Evolutionary conservation across 2,888 invertebrate genomes (phyloP).

Genomic region (Hirudinaria manillensis): DNA sequence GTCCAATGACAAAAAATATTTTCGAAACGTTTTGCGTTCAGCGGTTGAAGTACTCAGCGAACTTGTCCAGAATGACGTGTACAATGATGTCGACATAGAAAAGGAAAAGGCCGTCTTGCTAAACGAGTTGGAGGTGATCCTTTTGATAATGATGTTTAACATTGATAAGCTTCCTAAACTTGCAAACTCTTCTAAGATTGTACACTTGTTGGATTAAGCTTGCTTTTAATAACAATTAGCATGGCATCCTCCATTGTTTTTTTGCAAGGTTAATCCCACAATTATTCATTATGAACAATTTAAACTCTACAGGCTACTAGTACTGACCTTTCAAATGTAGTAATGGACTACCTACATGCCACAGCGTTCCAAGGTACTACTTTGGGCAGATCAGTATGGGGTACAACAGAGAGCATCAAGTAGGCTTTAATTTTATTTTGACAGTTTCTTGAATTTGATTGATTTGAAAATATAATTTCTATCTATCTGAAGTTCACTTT

Average conservation of each 20-base stretch:
- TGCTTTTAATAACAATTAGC: too few relatives aligned
- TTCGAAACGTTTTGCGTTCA: neutral
- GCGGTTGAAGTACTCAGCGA: constrained; percentile 33
- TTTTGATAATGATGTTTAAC: neutral
- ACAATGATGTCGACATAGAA: constrained; percentile 28
- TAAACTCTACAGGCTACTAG: constrained; percentile 16
- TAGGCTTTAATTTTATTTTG: neutral
- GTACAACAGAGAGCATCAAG: constrained; percentile 30
- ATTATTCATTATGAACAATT: neutral
- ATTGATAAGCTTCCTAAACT: too few relatives aligned
- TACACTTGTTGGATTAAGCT: too few relatives aligned
- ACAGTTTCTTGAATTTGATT: neutral
- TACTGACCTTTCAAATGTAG: constrained; percentile 21
- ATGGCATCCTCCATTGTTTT: neutral
- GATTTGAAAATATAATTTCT: neutral
- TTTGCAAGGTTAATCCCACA: neutral
- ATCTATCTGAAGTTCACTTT: constrained; percentile 26
- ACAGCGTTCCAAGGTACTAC: constrained; percentile 33
- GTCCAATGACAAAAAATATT: too few relatives aligned
- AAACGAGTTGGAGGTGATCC: constrained; percentile 22
- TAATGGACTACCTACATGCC: constrained; percentile 34
- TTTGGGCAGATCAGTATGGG: constrained; percentile 22
- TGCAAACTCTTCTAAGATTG: too few relatives aligned
- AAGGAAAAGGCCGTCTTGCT: constrained; percentile 22
- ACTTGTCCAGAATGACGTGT: constrained; percentile 30